Percentiles rank a stretch among this genome's conserved stretches.
phyloP scores from a whole-genome alignment of 2,888 invertebrate species.

The Drosophila siamana region DNA sequence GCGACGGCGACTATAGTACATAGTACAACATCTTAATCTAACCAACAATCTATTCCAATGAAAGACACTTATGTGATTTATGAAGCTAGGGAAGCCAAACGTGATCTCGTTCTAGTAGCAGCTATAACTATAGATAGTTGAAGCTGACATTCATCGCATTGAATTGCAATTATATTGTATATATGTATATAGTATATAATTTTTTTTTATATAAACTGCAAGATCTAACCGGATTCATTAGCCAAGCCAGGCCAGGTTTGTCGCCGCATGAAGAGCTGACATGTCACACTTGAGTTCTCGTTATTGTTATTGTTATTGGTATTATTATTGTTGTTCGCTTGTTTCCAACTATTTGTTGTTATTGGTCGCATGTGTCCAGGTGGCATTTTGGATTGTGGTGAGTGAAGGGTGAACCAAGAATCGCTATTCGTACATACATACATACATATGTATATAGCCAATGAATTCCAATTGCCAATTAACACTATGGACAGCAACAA shows the following conservation, averaged over 20 bases:
- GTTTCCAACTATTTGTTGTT: slow-evolving; percentile 4
- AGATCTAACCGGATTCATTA: slow-evolving; percentile 50
- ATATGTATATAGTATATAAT: not conserved
- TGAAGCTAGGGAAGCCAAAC: slow-evolving; percentile 26
- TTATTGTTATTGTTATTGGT: slow-evolving; percentile 4
- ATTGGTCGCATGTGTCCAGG: slow-evolving; percentile 5
- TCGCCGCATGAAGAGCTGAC: slow-evolving; percentile 20
- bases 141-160: slow-evolving; percentile 20
- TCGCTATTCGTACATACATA: too few relatives aligned
- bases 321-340: slow-evolving; percentile 4
- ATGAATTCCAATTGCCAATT: slow-evolving; percentile 31
- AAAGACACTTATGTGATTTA: slow-evolving; percentile 40
- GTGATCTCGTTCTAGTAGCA: slow-evolving; percentile 32
- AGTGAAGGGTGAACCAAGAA: slow-evolving; percentile 44
- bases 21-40: slow-evolving; percentile 15
- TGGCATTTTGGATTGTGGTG: not conserved
- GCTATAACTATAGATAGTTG: slow-evolving; percentile 3
- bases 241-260: slow-evolving; percentile 7
- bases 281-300: slow-evolving; percentile 5
- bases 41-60: slow-evolving; percentile 27
- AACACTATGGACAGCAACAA: slow-evolving; percentile 21
- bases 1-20: not conserved
- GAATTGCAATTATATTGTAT: slow-evolving; percentile 13
- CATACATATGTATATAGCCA: too few relatives aligned
- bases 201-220: slow-evolving; percentile 2